These are phyloP conservation scores for Drosophila azteca DNA, from an alignment of 1,140 invertebrate species.

Conservation along the genomic window DNA sequence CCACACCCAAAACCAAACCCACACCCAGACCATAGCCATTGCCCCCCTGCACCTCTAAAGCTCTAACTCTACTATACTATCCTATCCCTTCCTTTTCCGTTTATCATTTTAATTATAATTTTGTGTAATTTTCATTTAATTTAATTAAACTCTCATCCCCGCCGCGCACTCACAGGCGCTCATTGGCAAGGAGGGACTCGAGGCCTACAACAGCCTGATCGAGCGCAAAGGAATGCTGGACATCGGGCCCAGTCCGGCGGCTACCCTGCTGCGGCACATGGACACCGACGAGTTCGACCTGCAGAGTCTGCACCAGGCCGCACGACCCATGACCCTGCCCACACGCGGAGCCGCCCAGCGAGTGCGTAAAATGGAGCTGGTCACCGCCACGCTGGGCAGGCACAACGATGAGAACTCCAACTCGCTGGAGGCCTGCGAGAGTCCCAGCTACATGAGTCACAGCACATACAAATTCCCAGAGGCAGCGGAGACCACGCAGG, in stretches of 20 bases:
- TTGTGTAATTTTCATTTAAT: slow-evolving; percentile 32
- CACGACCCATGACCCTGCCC: slow-evolving; percentile 77
- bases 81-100: not conserved
- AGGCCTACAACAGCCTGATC: slow-evolving; percentile 95
- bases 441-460: slow-evolving; percentile 79
- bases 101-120: slow-evolving; percentile 24
- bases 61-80: not conserved
- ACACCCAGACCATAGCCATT: too few species aligned
- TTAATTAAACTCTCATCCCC: slow-evolving; percentile 12
- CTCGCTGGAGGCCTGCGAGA: slow-evolving; percentile 70
- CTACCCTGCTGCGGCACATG: slow-evolving; percentile 67
- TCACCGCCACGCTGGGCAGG: slow-evolving; percentile 20
- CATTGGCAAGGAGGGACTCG: slow-evolving; percentile 92
- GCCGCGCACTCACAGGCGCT: slow-evolving; percentile 85
- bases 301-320: slow-evolving; percentile 58
- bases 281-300: slow-evolving; percentile 79
- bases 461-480: slow-evolving; percentile 73
- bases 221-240: slow-evolving; percentile 86
- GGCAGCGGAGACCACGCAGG: slow-evolving; percentile 2
- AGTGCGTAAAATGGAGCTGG: slow-evolving; percentile 51
- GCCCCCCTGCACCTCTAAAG: not conserved
- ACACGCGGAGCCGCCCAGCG: slow-evolving; percentile 69
- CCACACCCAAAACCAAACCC: too few species aligned
- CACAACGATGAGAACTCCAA: slow-evolving; percentile 61
- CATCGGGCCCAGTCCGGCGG: slow-evolving; percentile 68